These are phyloP conservation scores for Drosophila yooni DNA, from an alignment of 2,888 invertebrate genomes.

Conservation along the genomic window DNA sequence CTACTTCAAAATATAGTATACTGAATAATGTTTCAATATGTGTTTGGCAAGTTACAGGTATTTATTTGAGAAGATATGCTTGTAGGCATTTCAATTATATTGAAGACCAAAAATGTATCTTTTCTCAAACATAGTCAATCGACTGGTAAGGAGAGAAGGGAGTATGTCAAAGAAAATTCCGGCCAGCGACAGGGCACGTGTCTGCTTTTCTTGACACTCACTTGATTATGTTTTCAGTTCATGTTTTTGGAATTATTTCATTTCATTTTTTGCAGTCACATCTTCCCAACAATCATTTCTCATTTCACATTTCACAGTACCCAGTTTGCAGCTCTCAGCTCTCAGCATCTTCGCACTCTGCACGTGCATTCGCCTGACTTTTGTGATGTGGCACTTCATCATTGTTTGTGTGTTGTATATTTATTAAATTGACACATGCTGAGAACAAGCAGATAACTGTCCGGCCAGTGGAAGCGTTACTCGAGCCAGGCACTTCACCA, in stretches of 20 bases:
- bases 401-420: constrained; percentile 63
- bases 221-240: constrained; percentile 75
- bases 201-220: constrained; percentile 70
- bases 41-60: not conserved
- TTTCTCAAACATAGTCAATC: constrained; percentile 15
- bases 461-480: constrained; percentile 15
- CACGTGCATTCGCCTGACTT: constrained; percentile 37
- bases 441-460: constrained; percentile 63
- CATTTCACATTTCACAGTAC: not conserved
- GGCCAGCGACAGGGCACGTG: constrained; percentile 40
- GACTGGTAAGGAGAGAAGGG: not conserved
- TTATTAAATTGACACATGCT: constrained; percentile 79
- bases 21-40: not conserved
- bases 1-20: not conserved
- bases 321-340: not conserved
- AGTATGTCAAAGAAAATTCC: constrained; percentile 16
- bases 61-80: not conserved
- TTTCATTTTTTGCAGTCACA: constrained; percentile 58
- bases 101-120: not conserved
- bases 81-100: not conserved
- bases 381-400: constrained; percentile 49
- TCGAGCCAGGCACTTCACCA: not conserved
- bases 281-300: constrained; percentile 4
- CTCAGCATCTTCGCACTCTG: constrained; percentile 30
- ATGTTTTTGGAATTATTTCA: constrained; percentile 79